These are phyloP conservation scores for Gambusia yucatana DNA, from an alignment of 2,797 vertebrate species.

Conservation along the genomic window DNA sequence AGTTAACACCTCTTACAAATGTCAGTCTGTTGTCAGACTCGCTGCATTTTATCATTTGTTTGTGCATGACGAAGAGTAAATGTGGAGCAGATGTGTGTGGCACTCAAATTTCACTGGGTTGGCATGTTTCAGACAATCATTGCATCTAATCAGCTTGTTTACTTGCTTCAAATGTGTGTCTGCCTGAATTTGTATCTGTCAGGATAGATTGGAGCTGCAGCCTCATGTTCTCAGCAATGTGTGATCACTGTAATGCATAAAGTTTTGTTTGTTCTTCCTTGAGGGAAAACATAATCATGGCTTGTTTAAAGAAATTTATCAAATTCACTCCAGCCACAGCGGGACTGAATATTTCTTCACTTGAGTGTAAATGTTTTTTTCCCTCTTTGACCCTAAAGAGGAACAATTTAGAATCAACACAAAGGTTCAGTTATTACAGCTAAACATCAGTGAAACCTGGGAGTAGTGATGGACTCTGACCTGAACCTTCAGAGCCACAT, in stretches of 20 bases:
- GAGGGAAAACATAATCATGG: constrained; percentile 7
- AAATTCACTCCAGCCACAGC: constrained; percentile 37
- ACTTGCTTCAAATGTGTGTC: constrained; percentile 53
- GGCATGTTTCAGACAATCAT: constrained; percentile 66
- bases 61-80: constrained; percentile 29
- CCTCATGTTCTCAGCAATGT: constrained; percentile 29
- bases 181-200: constrained; percentile 26
- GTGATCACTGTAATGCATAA: constrained; percentile 39
- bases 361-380: constrained; percentile 1
- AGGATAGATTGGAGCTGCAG: constrained; percentile 37
- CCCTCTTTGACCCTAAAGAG: no score
- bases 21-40: constrained; percentile 15
- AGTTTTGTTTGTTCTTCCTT: constrained; percentile 14
- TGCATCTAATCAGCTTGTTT: constrained; percentile 71
- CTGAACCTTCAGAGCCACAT: no score
- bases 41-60: constrained; percentile 24
- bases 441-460: no score
- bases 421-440: no score
- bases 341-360: constrained; percentile 45
- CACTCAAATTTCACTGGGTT: constrained; percentile 51
- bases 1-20: constrained; percentile 39
- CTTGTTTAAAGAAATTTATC: constrained; percentile 50
- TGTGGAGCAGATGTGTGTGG: constrained; percentile 49
- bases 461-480: no score
- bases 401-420: no score